Base-by-base conservation (phyloP, 2,797 vertebrate species). In the Pempheris klunzingeri region DNA sequence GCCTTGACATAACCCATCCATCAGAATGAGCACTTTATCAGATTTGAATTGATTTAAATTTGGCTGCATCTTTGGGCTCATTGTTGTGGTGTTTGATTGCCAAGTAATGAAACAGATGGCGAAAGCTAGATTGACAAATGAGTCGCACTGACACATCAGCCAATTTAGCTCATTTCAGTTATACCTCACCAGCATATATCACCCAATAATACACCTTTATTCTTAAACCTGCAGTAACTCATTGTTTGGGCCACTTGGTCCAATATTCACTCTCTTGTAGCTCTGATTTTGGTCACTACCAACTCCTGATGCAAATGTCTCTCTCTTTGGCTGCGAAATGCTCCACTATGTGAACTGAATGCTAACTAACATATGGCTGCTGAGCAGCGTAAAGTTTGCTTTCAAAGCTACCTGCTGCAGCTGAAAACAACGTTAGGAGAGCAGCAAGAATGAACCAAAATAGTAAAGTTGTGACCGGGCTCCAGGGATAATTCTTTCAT, bases 41-140 rank as follows among this genome's bases (percentile, higher is more conserved):
- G 6, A 32, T 30, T 14, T 20, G 4, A 58, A 24, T 7, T 30
- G 28, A 22, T 50, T 74, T 32, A 57, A 6, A 5, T 43, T 18
- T 64, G 60, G 38, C 60, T 63, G 22, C 30, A 60, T 20, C 38
- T 54, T 46, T 58, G 46, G 46, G 39, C 30, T 46, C 38, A n/a
- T 44, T 20, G n/a, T 8, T 43, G 17, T 43, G 36, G 4, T 38
- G 22, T 59, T 36, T 43, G 46, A 44, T 43, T 39, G 7, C 5
- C 26, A 58, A 50, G 28, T 28, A 38, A 43, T 32, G 20, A 30
- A 47, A 59, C 34, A 8, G 7, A 2, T 7, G n/a, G n/a, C n/a
- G n/a, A n/a, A n/a, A n/a, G n/a, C n/a, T n/a, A n/a, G n/a, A n/a
- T n/a, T n/a, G n/a, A n/a, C n/a, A n/a, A n/a, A n/a, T n/a, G n/a